Base-by-base conservation (phyloP, 2,888 invertebrate species). In the Hanleya hanleyi region DNA sequence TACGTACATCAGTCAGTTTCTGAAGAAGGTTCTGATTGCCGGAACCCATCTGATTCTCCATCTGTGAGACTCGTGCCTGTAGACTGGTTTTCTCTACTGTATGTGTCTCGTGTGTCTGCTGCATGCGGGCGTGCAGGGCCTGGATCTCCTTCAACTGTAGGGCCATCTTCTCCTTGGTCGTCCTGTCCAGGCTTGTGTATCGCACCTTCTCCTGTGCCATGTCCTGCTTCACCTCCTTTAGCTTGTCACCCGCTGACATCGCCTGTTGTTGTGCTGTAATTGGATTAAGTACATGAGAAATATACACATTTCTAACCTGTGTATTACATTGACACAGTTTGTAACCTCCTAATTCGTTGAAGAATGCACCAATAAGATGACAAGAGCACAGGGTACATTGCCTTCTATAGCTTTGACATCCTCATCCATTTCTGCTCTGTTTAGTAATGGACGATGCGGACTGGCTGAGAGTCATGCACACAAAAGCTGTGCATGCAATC, bases 211-310 rank as follows among this genome's bases (percentile, higher is more conserved):
- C 95, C 1, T 93, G 91, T 83, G 93, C 94, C 84, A 95, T 91
- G 79, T 94, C 94, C 38, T 92, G 90, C 85, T 96, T 94, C 22
- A 97, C 89, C 84, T 96, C 96, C 81, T 95, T 94, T 62, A 96
- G 87, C 89, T 95, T 96, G 41, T 93, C 94, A 84, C 95, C 95
- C 15, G 95, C 93, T 4, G 95, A 94, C 82, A 93, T 92, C 0
- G 95, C 93, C 67, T 87, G 81, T 66, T 87, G 85, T 78, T 88
- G 86, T 71, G 90, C 90, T 85, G 78, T n/a, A n/a, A n/a, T n/a
- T n/a, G n/a, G n/a, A n/a, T n/a, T n/a, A n/a, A n/a, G n/a, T n/a
- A n/a, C n/a, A n/a, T n/a, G n/a, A n/a, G n/a, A n/a, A n/a, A n/a
- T n/a, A n/a, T n/a, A n/a, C n/a, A n/a, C n/a, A n/a, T n/a, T n/a